A percentile compares a stretch with the other conserved stretches of the same genome.
Evolutionary conservation across 1,140 invertebrate species (phyloP).

Genomic region (Protaetia brevitarsis): DNA sequence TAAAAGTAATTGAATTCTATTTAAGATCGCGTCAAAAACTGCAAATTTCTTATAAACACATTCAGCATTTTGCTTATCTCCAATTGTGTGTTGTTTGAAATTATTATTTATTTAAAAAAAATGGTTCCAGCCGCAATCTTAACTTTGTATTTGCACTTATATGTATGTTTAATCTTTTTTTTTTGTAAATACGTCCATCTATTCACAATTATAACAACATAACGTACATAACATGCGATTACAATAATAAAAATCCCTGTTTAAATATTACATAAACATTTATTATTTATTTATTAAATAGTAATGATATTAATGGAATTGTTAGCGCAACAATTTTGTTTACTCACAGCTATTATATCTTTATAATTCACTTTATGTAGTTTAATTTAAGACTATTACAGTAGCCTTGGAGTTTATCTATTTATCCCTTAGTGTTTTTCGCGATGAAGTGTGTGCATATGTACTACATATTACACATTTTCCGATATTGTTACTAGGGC

Average conservation of each 20-base stretch:
- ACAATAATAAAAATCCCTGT: background rate
- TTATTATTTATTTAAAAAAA: no score
- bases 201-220: no score
- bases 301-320: constrained; percentile 14
- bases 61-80: no score
- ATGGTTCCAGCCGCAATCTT: no score
- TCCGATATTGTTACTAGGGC: no score
- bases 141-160: background rate
- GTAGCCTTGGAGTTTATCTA: constrained; percentile 6
- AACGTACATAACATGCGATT: background rate
- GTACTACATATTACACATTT: no score
- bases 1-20: no score
- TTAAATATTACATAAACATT: constrained; percentile 5
- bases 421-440: background rate
- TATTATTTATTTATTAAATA: constrained; percentile 6
- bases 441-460: no score
- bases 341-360: constrained; percentile 2
- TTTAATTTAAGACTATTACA: background rate
- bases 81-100: no score
- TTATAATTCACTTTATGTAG: constrained; percentile 8
- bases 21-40: no score
- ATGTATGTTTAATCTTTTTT: background rate
- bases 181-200: background rate
- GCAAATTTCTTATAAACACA: no score
- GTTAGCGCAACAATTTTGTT: constrained; percentile 8